Conservation (phyloP, 2,888 invertebrate genomes). For the Heliconius cydno region DNA sequence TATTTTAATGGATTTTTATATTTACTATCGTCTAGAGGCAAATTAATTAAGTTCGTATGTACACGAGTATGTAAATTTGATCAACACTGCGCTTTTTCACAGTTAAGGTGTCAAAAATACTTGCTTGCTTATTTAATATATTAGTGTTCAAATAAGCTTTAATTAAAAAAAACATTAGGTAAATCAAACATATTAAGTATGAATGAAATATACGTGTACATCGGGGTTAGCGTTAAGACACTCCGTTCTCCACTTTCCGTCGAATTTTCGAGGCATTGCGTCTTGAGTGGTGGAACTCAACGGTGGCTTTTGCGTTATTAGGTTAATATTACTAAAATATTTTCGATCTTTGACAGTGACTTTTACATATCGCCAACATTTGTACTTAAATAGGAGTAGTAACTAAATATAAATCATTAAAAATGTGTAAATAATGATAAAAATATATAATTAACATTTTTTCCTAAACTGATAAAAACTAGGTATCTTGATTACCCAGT, state of each 20-base stretch:
- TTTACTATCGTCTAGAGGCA: constrained; percentile 31
- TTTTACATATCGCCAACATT: not conserved
- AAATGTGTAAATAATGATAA: not conserved
- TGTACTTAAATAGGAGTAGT: not conserved
- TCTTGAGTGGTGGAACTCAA: too few relatives aligned
- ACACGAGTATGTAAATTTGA: constrained; percentile 40
- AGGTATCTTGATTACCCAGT: not conserved
- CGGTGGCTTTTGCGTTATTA: not conserved
- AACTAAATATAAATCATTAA: not conserved
- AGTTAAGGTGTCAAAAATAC: constrained; percentile 36
- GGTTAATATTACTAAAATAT: not conserved
- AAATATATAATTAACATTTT: not conserved
- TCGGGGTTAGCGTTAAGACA: too few relatives aligned
- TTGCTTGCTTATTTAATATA: constrained; percentile 14
- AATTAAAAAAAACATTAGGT: constrained; percentile 15
- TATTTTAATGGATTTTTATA: not conserved
- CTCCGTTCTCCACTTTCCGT: too few relatives aligned
- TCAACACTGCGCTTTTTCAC: constrained; percentile 34
- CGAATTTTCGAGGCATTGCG: too few relatives aligned
- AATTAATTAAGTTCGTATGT: constrained; percentile 34
- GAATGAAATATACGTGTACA: constrained; percentile 7
- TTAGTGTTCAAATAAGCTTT: constrained; percentile 14
- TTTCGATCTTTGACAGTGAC: not conserved
- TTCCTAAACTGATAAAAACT: not conserved
- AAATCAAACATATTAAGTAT: constrained; percentile 1